Evolutionary conservation across 2,888 invertebrate species (phyloP).

Genomic region (Drosophila meridiana): DNA sequence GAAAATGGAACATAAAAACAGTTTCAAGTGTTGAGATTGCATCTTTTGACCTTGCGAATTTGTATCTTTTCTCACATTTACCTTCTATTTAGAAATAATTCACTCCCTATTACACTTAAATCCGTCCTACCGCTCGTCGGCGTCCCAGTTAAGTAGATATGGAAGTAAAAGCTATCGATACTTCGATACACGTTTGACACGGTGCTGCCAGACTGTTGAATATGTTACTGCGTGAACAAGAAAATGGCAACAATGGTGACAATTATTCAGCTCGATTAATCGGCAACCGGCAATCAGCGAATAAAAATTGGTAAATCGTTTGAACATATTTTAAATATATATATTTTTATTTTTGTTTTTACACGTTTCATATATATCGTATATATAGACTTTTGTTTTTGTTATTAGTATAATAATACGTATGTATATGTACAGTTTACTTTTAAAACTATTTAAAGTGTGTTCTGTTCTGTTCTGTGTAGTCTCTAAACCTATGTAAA

Average conservation of each 20-base stretch:
- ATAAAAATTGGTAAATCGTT: constrained; percentile 18
- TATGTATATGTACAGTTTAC: constrained; percentile 73
- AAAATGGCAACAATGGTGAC: neutral
- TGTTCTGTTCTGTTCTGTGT: constrained; percentile 46
- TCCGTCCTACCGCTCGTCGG: constrained; percentile 28
- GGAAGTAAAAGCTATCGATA: constrained; percentile 13
- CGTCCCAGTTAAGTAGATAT: constrained; percentile 38
- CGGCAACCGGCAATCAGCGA: neutral
- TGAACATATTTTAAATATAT: constrained; percentile 74
- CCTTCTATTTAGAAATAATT: constrained; percentile 33
- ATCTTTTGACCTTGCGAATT: neutral
- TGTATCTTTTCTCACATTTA: neutral
- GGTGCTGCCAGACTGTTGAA: constrained; percentile 24
- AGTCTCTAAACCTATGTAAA: constrained; percentile 61
- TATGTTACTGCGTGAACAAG: neutral
- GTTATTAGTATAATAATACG: constrained; percentile 51
- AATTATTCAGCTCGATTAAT: neutral
- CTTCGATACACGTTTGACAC: neutral
- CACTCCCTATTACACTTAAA: constrained; percentile 16
- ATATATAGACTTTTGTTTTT: constrained; percentile 67
- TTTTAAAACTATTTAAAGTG: constrained; percentile 70
- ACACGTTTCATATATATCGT: constrained; percentile 74
- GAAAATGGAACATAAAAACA: neutral
- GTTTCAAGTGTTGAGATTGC: neutral
- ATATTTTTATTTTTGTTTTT: constrained; percentile 68